Evolutionary conservation across 1,140 invertebrate genomes (phyloP), one percentile per base, ranked within the genome.

Genomic region (Neodiprion lecontei): DNA sequence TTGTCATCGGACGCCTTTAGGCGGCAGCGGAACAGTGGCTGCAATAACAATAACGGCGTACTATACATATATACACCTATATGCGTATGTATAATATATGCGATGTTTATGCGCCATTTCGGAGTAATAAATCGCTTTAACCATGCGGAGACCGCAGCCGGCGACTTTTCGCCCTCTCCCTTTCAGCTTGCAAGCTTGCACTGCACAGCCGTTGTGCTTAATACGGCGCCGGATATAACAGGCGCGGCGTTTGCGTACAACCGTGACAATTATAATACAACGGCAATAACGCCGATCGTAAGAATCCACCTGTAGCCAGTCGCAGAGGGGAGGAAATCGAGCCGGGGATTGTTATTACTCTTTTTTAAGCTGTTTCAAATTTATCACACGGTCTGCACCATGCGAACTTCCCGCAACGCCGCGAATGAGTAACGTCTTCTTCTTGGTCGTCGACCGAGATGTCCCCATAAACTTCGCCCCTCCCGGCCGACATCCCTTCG

Each of bases 121-220:
- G 53, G n/a, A 61, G 53, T 61, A 17, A 61, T 61, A 61, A 61
- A 61, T 61, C 53, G 53, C 7, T 61, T 61, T 61, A 61, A 61
- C 53, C 11, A 17, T 9, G 4, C 53, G 53, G 11, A 7, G 53
- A 61, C 11, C 11, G n/a, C 11, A 61, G 53, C 11, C 53, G 11
- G 53, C 53, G 9, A 5, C 53, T 61, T 14, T 61, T 61, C 53
- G 9, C 53, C 53, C 53, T 17, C 53, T 12, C 53, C 28, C 28
- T 40, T 5, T 5, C 1, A 40, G 28, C 5, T 40, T 40, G 28
- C 28, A 40, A 40, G 28, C 28, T 40, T 40, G 28, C 28, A 40
- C 2, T 40, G 28, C 28, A 40, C 28, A 40, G 28, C 28, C 28
- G 28, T 40, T 40, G 28, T 40, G 28, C 28, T 5, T 40, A 40